phyloP scores from a whole-genome alignment of 2,888 invertebrate species.

The Agonopterix heracliana region DNA sequence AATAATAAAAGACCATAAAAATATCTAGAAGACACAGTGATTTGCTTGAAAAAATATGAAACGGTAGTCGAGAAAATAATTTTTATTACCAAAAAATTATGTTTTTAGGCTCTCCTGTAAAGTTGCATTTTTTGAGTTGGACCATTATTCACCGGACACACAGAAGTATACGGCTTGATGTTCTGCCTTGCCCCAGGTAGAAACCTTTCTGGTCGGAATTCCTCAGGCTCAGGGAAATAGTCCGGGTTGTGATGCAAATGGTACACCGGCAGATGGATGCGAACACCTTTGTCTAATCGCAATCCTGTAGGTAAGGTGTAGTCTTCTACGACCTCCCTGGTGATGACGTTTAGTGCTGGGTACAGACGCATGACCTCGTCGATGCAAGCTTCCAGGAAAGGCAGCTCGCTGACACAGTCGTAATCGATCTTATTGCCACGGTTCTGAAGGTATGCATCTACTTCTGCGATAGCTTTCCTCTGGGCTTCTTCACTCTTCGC shows the following conservation, averaged over 20 bases:
- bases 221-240: constrained; percentile 34
- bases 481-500: constrained; percentile 36
- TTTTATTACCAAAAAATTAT: no score
- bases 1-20: no score
- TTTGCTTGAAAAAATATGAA: no score
- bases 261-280: constrained; percentile 37
- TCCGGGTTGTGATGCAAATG: constrained; percentile 32
- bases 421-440: constrained; percentile 19
- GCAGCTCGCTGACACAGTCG: constrained; percentile 38
- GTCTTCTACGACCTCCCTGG: constrained; percentile 39
- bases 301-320: constrained; percentile 36
- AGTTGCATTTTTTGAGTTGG: no score
- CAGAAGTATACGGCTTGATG: constrained; percentile 31
- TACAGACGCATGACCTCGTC: constrained; percentile 42
- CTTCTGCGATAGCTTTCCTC: constrained; percentile 28
- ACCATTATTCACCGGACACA: no score
- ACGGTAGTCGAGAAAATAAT: no score
- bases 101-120: no score
- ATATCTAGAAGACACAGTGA: no score
- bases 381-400: constrained; percentile 40
- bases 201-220: constrained; percentile 36
- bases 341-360: constrained; percentile 34
- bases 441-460: constrained; percentile 29
- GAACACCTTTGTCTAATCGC: constrained; percentile 28
- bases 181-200: constrained; percentile 25